phyloP scores from a whole-genome alignment of 2,797 vertebrate genomes.

The Prionace glauca region DNA sequence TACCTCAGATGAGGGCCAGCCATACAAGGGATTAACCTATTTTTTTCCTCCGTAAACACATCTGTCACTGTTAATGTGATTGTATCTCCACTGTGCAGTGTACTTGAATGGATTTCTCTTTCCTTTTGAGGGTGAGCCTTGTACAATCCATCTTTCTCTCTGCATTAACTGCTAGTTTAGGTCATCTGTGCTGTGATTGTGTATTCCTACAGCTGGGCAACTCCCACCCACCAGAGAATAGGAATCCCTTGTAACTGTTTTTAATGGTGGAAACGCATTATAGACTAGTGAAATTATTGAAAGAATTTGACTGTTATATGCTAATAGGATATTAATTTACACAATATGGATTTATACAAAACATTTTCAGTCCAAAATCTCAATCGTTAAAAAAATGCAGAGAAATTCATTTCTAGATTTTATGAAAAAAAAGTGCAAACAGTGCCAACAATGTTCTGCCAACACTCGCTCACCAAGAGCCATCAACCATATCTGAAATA shows the following conservation, averaged over 20 bases:
- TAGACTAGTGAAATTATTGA: background rate
- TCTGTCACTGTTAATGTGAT: constrained; percentile 16
- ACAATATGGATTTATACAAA: background rate
- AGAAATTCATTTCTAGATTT: background rate
- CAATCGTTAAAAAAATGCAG: background rate
- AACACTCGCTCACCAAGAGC: background rate
- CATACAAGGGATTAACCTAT: constrained; percentile 14
- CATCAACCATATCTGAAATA: background rate
- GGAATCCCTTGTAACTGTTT: background rate
- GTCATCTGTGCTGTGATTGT: background rate
- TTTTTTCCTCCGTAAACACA: background rate
- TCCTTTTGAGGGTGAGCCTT: background rate
- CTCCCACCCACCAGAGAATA: background rate
- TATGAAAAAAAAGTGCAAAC: background rate
- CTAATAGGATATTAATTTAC: background rate
- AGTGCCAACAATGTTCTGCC: constrained; percentile 3
- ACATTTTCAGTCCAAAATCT: background rate
- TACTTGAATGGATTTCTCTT: background rate
- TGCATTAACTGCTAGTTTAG: background rate
- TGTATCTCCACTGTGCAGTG: background rate
- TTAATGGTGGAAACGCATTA: background rate
- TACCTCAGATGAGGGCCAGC: background rate
- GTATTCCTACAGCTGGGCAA: background rate
- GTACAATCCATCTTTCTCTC: background rate
- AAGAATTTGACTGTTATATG: background rate